A percentile compares a stretch with the other conserved stretches of the same genome.
These are phyloP conservation scores for Chromobotia macracanthus DNA, from an alignment of 2,797 vertebrate genomes.

Conservation along the genomic window DNA sequence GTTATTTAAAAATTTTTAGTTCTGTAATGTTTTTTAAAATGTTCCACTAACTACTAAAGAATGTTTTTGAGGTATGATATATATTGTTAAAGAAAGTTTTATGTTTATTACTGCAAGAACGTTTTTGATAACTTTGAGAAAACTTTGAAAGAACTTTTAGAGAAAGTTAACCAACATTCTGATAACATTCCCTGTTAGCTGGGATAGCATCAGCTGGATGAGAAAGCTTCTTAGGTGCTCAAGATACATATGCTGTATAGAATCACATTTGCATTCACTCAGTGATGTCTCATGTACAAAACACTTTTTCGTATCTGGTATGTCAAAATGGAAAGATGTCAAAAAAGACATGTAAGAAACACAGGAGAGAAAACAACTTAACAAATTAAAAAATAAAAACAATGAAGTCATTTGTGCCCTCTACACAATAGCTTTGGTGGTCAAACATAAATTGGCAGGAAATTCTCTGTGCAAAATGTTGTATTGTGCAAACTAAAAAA, in stretches of 20 bases:
- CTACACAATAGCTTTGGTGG: conserved; percentile 1
- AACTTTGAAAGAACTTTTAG: too few relatives aligned
- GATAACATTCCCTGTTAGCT: too few relatives aligned
- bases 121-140: too few relatives aligned
- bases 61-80: too few relatives aligned
- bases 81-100: too few relatives aligned
- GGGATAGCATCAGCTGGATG: background rate
- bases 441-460: conserved; percentile 34
- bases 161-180: too few relatives aligned
- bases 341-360: background rate
- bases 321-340: conserved; percentile 1
- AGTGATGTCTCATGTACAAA: conserved; percentile 31
- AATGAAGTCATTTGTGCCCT: background rate
- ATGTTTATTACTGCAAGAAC: too few relatives aligned
- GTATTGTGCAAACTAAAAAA: conserved; percentile 59
- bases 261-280: conserved; percentile 19
- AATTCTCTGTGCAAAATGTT: conserved; percentile 26
- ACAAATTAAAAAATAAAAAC: background rate
- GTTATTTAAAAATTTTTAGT: too few relatives aligned
- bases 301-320: conserved; percentile 25
- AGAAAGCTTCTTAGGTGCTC: conserved; percentile 29
- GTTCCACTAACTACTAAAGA: too few relatives aligned
- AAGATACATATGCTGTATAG: conserved; percentile 23
- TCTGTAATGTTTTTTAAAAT: too few relatives aligned
- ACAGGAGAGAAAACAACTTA: background rate